Evolutionary conservation across 2,113 vertebrate genomes (phyloP).

Genomic region (Hemiprocne comata): DNA sequence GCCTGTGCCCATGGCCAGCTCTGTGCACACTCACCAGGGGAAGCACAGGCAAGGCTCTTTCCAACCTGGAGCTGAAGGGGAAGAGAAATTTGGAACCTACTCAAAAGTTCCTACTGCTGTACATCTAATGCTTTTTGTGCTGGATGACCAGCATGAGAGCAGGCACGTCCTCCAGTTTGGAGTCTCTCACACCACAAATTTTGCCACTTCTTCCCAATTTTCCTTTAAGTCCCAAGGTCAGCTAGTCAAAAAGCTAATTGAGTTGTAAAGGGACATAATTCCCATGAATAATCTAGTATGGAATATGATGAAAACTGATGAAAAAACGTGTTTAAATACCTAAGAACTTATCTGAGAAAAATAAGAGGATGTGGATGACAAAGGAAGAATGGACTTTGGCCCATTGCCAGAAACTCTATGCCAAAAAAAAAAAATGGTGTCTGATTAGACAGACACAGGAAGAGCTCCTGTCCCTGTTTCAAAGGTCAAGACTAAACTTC

Average conservation of each 20-base stretch:
- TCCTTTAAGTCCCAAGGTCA: constrained; percentile 25
- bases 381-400: not conserved
- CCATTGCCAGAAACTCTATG: constrained; percentile 2
- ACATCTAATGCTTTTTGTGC: not conserved
- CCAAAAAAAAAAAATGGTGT: not conserved
- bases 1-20: not conserved
- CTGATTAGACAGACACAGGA: constrained; percentile 1
- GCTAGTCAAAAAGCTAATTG: not conserved
- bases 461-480: constrained; percentile 21
- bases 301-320: constrained; percentile 39
- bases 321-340: constrained; percentile 30
- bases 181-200: not conserved
- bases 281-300: constrained; percentile 37
- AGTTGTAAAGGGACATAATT: constrained; percentile 70
- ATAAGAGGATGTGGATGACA: constrained; percentile 34
- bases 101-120: not conserved
- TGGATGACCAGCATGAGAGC: not conserved
- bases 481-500: not conserved
- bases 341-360: constrained; percentile 39
- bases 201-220: not conserved
- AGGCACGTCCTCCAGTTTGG: not conserved
- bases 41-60: not conserved
- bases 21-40: not conserved
- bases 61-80: not conserved
- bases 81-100: not conserved